Evolutionary conservation across 2,113 vertebrate species (phyloP).

Genomic region (Brachypteracias leptosomus): DNA sequence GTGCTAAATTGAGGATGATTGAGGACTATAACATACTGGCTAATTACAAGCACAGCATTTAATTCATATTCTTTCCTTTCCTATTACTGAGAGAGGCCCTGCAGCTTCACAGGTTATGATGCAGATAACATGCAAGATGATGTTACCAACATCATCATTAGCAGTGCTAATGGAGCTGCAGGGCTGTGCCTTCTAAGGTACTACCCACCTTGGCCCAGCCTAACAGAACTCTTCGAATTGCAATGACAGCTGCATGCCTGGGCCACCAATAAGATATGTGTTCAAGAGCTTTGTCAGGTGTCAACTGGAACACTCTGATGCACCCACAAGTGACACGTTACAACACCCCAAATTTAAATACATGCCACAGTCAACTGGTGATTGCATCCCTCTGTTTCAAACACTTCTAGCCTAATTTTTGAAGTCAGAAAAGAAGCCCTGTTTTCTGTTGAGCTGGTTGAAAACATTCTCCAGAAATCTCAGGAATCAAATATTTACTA

Average conservation of each 20-base stretch:
- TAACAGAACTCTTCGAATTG: neutral
- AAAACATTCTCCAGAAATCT: neutral
- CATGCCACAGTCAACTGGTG: too few species aligned
- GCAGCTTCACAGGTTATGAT: neutral
- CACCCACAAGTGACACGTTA: accelerated
- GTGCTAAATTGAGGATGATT: neutral
- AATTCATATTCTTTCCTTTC: neutral
- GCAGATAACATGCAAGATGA: neutral
- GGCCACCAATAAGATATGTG: neutral
- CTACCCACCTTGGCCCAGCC: neutral
- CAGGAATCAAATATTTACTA: neutral
- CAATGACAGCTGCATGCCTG: neutral
- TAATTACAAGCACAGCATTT: neutral
- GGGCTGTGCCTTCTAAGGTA: neutral
- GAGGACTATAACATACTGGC: neutral
- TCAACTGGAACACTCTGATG: neutral
- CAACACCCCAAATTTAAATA: neutral
- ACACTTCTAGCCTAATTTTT: neutral
- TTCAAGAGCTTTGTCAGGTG: neutral
- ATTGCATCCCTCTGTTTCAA: neutral
- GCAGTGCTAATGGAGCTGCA: neutral
- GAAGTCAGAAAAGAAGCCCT: neutral
- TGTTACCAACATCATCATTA: too few species aligned
- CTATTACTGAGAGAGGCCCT: neutral
- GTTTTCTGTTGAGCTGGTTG: neutral